Evolutionary conservation across 2,888 invertebrate species (phyloP).

Genomic region (Cryptops parisi): DNA sequence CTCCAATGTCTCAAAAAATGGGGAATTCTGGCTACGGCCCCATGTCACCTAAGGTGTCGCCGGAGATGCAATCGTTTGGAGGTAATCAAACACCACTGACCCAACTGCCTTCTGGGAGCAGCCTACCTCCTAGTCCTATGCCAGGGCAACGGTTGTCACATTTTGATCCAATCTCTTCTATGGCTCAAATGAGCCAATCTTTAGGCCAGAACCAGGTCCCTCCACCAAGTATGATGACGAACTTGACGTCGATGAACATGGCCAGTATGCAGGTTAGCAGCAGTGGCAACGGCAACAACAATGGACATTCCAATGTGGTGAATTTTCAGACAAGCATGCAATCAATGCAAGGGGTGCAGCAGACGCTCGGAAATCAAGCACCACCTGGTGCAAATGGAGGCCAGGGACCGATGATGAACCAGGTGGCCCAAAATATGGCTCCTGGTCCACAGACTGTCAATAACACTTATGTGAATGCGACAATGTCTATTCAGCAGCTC

Average conservation of each 20-base stretch:
- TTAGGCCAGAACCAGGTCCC: constrained; percentile 40
- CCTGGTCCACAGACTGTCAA: constrained; percentile 33
- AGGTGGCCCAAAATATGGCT: constrained; percentile 23
- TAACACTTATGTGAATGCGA: constrained; percentile 38
- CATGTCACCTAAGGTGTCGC: constrained; percentile 27
- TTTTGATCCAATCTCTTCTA: constrained; percentile 84
- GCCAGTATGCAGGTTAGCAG: constrained; percentile 20
- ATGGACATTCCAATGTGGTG: constrained; percentile 32
- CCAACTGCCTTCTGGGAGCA: constrained; percentile 22
- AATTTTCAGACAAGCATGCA: constrained; percentile 30
- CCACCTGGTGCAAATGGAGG: constrained; percentile 10
- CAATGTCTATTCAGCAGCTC: constrained; percentile 38
- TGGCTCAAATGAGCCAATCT: constrained; percentile 90
- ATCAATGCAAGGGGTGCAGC: constrained; percentile 25
- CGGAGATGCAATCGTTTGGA: constrained; percentile 20
- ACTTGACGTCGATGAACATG: constrained; percentile 21
- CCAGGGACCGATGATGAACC: constrained; percentile 19
- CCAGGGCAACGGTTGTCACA: constrained; percentile 35
- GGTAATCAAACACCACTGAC: constrained; percentile 27
- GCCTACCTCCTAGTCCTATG: constrained; percentile 19
- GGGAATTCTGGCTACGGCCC: constrained; percentile 7
- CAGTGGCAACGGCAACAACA: constrained; percentile 22
- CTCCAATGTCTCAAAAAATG: constrained; percentile 3
- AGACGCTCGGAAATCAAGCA: constrained; percentile 19
- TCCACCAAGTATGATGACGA: constrained; percentile 21